phyloP scores from a whole-genome alignment of 1,140 invertebrate species.

The Hylaeus anthracinus region DNA sequence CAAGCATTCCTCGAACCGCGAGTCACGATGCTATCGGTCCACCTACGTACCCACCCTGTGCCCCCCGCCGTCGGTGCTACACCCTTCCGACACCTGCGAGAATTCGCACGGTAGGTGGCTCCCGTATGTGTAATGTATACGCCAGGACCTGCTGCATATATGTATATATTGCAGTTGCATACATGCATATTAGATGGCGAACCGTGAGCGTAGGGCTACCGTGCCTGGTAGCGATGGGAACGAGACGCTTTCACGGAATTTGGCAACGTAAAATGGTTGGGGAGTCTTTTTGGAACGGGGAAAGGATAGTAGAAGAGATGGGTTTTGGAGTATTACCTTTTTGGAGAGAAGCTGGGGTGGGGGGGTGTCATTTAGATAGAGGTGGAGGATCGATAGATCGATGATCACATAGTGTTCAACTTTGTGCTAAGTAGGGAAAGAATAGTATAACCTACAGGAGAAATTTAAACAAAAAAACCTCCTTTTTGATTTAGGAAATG shows the following conservation, averaged over 20 bases:
- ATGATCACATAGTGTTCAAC: too few species aligned
- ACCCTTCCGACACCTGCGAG: constrained; percentile 63
- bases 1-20: constrained; percentile 43
- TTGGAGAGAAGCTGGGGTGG: too few species aligned
- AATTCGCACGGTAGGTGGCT: constrained; percentile 66
- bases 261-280: too few species aligned
- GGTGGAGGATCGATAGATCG: too few species aligned
- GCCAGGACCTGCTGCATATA: constrained; percentile 47
- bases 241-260: constrained; percentile 5
- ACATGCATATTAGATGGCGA: constrained; percentile 33
- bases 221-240: constrained; percentile 32
- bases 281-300: too few species aligned
- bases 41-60: constrained; percentile 25
- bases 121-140: constrained; percentile 41
- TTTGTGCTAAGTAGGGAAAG: too few species aligned
- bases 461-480: too few species aligned
- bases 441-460: too few species aligned
- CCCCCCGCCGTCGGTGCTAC: neutral
- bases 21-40: constrained; percentile 61
- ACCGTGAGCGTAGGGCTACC: constrained; percentile 5
- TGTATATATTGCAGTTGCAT: constrained; percentile 57
- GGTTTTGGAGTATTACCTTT: too few species aligned
- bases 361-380: too few species aligned
- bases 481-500: too few species aligned
- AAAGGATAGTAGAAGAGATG: too few species aligned